Percentiles rank a stretch among this genome's conserved stretches.
These are phyloP conservation scores for Sebastes schlegelii DNA, from an alignment of 2,113 vertebrate species.

Conservation along the genomic window DNA sequence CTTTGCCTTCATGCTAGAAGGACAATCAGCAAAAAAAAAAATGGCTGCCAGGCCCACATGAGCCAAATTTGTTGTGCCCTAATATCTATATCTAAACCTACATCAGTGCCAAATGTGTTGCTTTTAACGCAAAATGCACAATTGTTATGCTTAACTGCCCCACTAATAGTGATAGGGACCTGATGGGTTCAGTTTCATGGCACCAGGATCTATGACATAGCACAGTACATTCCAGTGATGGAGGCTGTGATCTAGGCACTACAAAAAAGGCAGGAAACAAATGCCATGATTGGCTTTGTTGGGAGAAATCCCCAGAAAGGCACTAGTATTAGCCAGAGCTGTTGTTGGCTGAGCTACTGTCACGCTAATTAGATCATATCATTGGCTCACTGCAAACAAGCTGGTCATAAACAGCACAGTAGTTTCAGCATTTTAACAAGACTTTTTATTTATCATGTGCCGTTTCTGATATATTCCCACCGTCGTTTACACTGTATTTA, in stretches of 20 bases:
- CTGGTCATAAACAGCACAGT: neutral
- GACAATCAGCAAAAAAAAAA: no score
- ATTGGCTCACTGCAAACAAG: neutral
- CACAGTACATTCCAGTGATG: conserved; percentile 22
- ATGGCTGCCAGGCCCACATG: no score
- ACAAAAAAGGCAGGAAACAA: conserved; percentile 3
- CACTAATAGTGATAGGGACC: neutral
- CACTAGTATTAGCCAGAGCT: conserved; percentile 7
- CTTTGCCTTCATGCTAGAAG: no score
- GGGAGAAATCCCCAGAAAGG: conserved; percentile 37
- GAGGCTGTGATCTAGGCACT: neutral
- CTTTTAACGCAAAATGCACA: no score
- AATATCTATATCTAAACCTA: no score
- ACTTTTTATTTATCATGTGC: no score
- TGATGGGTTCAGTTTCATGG: neutral
- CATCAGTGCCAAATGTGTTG: no score
- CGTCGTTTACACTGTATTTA: neutral
- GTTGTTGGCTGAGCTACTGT: neutral
- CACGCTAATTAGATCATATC: neutral
- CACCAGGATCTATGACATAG: neutral
- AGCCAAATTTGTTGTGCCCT: no score
- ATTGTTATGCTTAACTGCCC: no score
- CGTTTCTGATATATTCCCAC: neutral
- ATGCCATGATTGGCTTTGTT: conserved; percentile 14
- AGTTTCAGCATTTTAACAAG: neutral